Conservation (phyloP, 2,113 vertebrate species). For the Peromyscus leucopus region DNA sequence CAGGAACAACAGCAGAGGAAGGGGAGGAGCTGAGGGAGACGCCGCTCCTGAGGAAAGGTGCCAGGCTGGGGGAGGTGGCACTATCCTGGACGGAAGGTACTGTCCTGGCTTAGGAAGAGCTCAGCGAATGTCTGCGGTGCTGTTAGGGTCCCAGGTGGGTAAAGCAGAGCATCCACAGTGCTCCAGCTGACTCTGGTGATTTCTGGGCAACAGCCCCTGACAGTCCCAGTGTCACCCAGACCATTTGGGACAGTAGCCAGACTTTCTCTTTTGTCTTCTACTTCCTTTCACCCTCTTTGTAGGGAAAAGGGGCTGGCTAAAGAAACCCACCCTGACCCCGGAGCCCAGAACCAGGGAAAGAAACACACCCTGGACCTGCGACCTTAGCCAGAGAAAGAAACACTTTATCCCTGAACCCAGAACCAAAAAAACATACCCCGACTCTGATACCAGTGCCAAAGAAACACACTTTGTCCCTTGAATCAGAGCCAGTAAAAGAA, state of each 20-base stretch:
- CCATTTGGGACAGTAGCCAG: neutral
- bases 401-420: no score
- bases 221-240: neutral
- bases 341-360: no score
- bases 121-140: neutral
- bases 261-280: neutral
- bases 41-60: neutral
- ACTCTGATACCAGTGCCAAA: no score
- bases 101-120: neutral
- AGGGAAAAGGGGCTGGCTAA: no score
- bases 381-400: no score
- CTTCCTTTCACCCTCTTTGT: neutral
- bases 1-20: neutral
- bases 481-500: no score
- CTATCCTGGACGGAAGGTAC: neutral
- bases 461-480: no score
- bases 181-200: neutral
- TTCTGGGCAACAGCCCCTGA: neutral
- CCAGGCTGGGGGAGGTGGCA: neutral
- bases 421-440: no score
- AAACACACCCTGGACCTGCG: no score
- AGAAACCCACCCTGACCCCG: no score
- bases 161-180: neutral
- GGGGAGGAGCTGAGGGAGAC: neutral
- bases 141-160: neutral